These are phyloP conservation scores for Tubulanus polymorphus DNA, from an alignment of 2,888 invertebrate species.

Conservation along the genomic window DNA sequence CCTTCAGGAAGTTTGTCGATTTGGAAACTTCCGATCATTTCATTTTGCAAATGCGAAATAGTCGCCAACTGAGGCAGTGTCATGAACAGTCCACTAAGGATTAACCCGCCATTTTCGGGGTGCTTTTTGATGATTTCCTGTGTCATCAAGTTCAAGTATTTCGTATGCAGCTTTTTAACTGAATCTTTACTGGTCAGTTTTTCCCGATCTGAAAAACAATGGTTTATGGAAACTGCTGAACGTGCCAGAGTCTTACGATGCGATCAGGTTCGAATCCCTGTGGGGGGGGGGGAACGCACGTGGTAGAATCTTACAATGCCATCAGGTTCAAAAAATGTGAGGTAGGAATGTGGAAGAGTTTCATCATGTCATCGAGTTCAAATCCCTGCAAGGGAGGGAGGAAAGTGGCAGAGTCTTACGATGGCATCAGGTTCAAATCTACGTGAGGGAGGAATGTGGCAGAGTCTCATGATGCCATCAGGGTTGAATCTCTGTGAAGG, in stretches of 20 bases:
- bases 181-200: slow-evolving; percentile 18
- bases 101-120: background rate
- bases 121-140: slow-evolving; percentile 17
- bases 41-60: background rate
- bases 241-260: background rate
- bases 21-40: background rate
- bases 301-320: too few relatives aligned
- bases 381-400: too few relatives aligned
- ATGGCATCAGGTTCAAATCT: too few relatives aligned
- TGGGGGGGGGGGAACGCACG: too few relatives aligned
- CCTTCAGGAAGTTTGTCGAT: background rate
- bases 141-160: slow-evolving; percentile 31
- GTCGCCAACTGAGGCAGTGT: background rate
- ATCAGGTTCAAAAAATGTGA: too few relatives aligned
- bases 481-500: too few relatives aligned
- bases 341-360: too few relatives aligned
- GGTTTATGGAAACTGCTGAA: background rate
- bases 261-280: too few relatives aligned
- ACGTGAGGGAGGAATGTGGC: too few relatives aligned
- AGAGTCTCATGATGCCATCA: too few relatives aligned
- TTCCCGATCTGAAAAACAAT: slow-evolving; percentile 22
- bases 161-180: slow-evolving; percentile 26
- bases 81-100: background rate
- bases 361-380: too few relatives aligned
- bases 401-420: too few relatives aligned